Base-by-base conservation (phyloP, 2,888 invertebrate species). In the Diarsia brunnea region DNA sequence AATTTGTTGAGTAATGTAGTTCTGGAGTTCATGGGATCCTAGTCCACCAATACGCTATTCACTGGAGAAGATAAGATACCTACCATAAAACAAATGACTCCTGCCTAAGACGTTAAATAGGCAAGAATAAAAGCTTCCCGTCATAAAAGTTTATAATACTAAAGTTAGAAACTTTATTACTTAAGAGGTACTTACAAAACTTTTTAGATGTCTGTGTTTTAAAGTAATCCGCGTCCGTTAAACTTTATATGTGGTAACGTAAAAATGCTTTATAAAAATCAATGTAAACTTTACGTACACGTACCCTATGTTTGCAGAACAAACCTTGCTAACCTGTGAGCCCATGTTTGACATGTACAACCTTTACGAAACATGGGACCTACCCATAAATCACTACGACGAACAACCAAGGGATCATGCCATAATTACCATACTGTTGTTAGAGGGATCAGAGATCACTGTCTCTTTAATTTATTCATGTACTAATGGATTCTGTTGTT, bases 121-220 rank as follows among this genome's bases (percentile, higher is more conserved):
- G 68, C 43, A 38, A 82, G 27, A 58, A 51, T 75, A 85, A 85
- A 85, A 81, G 85, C 47, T 85, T 85, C 64, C n/a, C 38, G 58
- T 66, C 69, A 85, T 85, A 81, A 82, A 82, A 84, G 45, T 84
- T 80, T 70, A 79, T 72, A 81, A 73, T 80, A 71, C 67, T 55
- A 60, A 81, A 81, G 63, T 81, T 67, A 31, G 31, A 51, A 67
- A 81, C 61, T 81, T 81, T 84, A 79, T 61, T 79, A 69, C 81
- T 69, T 72, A 69, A 69, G 45, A 65, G 60, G 60, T 74, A 61
- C 84, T 73, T 49, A 45, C 8, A 10, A 38, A 81, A 80, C 74
- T 84, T 84, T 75, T 81, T 81, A n/a, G 12, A 74, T 61, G 43
- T 51, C 14, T 53, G 21, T 58, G 53, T 71, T 75, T 82, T 64